Base-by-base conservation (phyloP, 2,797 vertebrate species). In the Malacoctenus gilli region DNA sequence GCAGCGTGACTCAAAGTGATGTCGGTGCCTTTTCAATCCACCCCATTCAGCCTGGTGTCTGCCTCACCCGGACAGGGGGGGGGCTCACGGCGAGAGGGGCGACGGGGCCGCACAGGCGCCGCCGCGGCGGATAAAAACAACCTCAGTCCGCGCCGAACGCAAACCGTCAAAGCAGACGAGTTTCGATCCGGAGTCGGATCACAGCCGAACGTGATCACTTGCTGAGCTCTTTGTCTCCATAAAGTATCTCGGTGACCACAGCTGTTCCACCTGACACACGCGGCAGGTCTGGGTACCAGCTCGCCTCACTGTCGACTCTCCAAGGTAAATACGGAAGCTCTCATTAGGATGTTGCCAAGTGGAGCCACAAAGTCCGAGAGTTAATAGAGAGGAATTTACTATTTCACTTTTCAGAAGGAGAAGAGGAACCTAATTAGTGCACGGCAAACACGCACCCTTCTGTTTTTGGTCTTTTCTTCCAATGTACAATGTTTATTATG, bases 21-120 rank as follows among this genome's bases (percentile, higher is more conserved):
- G 82, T 76, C 75, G 78, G 63, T 68, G 76, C 67, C 49, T 68
- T 73, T 85, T 88, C 75, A 83, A 52, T 73, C 67, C 79, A 25
- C 36, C 73, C 78, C 64, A 85, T 85, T 89, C 85, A 89, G 40
- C 56, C 71, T 74, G 72, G 87, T 83, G 85, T 84, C 87, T 83
- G 77, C 72, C 47, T 69, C 65, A 22, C 56, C 62, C 55, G 15
- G n/a, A n/a, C n/a, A n/a, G n/a, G n/a, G n/a, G n/a, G n/a, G 3
- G 61, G 59, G 77, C 68, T 77, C 67, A 25, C 59, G 55, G 53
- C 61, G 19, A 50, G n/a, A n/a, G n/a, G n/a, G 30, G 51, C 59
- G 28, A 41, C 74, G 65, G 63, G 57, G 63, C 59, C 11, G 46
- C 11, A 35, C 25, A 19, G 4, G 4, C 56, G 53, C 44, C 15